Percentiles rank a stretch among this genome's conserved stretches.
Conservation (phyloP, 2,797 vertebrate genomes). For the Adrianichthys oophorus region DNA sequence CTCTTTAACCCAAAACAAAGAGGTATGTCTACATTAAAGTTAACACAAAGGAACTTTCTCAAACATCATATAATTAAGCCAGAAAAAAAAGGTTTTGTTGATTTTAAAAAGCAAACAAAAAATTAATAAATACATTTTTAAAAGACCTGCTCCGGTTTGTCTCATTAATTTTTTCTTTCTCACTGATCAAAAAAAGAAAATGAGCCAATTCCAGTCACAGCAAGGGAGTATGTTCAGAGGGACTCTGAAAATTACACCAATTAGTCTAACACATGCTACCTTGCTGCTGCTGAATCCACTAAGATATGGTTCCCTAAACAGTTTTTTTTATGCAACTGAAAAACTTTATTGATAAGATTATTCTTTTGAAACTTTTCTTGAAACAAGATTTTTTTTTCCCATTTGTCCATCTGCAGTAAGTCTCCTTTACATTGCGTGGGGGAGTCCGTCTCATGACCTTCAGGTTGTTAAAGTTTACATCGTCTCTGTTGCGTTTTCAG, state of each 20-base stretch:
- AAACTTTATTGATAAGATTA: too few relatives aligned
- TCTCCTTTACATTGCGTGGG: too few relatives aligned
- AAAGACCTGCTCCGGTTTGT: conserved; percentile 12
- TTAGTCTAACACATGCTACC: conserved; percentile 16
- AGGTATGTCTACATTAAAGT: background rate
- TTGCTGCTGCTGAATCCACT: conserved; percentile 6
- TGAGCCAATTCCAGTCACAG: conserved; percentile 15
- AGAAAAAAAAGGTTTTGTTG: conserved; percentile 2
- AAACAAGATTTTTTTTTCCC: too few relatives aligned
- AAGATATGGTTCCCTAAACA: too few relatives aligned
- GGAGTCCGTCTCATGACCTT: too few relatives aligned
- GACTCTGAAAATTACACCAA: conserved; percentile 35
- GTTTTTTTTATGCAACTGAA: too few relatives aligned
- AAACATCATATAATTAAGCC: conserved; percentile 22
- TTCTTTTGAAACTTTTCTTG: too few relatives aligned
- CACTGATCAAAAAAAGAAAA: conserved; percentile 27
- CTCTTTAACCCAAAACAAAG: background rate
- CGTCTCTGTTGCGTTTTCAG: too few relatives aligned
- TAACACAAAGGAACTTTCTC: conserved; percentile 7
- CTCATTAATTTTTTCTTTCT: conserved; percentile 27
- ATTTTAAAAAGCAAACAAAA: background rate
- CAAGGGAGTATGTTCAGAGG: conserved; percentile 6
- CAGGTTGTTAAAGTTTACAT: too few relatives aligned
- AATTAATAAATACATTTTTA: background rate
- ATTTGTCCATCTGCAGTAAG: too few relatives aligned